Evolutionary conservation across 2,113 vertebrate genomes (phyloP), one percentile per base, ranked within the genome.

Genomic region (Paraplagusia blochii): DNA sequence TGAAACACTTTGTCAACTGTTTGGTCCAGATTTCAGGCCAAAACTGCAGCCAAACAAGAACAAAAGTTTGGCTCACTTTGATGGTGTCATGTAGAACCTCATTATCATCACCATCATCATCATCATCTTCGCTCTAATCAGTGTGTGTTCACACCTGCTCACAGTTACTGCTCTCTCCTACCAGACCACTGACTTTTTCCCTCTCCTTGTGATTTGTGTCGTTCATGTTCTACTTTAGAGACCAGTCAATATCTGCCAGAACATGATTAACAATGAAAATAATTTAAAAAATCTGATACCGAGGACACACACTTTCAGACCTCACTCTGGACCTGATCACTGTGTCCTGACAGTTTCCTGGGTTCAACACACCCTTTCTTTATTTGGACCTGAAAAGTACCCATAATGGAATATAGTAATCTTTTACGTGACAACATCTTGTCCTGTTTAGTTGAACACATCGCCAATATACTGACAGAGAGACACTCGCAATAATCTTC

Each of bases 361-460:
- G 47, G 52, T 57, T n/a, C 46, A 42, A 39, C 70, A 48, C 47
- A 22, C 43, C 36, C 42, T 29, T 29, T 29, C 6, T 29, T 29
- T 29, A 4, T 29, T 29, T 29, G 22, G 53, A 48, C 11, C 2
- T 7, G 12, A n/a, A n/a, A n/a, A n/a, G n/a, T n/a, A n/a, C n/a
- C n/a, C n/a, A n/a, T n/a, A n/a, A n/a, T n/a, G n/a, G n/a, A n/a
- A n/a, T n/a, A n/a, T n/a, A n/a, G n/a, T n/a, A n/a, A n/a, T n/a
- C n/a, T n/a, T n/a, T n/a, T n/a, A n/a, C n/a, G n/a, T n/a, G n/a
- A n/a, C n/a, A n/a, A n/a, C n/a, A n/a, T n/a, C n/a, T n/a, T n/a
- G n/a, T n/a, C n/a, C n/a, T n/a, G n/a, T n/a, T n/a, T n/a, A n/a
- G n/a, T n/a, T n/a, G n/a, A n/a, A n/a, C n/a, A n/a, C n/a, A n/a